Conservation (phyloP, 2,888 invertebrate species). For the Caenorhabditis sp. region DNA sequence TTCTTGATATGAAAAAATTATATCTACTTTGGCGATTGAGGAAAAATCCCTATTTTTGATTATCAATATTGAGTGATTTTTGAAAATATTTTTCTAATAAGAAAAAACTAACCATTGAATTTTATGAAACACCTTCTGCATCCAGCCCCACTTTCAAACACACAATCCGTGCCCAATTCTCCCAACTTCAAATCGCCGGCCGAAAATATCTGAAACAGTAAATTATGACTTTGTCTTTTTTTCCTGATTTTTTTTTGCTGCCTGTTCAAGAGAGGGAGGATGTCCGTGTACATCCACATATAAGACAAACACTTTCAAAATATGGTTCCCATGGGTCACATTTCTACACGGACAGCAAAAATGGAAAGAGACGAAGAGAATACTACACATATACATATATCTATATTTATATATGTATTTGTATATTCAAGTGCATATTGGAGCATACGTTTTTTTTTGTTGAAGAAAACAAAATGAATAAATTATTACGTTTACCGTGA, state of each 20-base stretch:
- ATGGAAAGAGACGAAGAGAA: neutral
- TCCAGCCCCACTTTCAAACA: constrained; percentile 30
- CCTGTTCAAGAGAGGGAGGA: neutral
- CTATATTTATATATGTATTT: neutral
- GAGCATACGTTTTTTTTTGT: neutral
- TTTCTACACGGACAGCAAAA: neutral
- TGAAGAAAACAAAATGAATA: too few relatives aligned
- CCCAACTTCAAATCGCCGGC: constrained; percentile 26
- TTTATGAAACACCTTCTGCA: constrained; percentile 42
- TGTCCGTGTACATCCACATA: neutral
- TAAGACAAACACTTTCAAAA: constrained; percentile 6
- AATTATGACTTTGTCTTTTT: neutral
- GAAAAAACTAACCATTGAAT: constrained; percentile 26
- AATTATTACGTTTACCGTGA: neutral
- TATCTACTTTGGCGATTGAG: too few relatives aligned
- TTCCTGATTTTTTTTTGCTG: neutral
- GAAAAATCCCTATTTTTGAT: too few relatives aligned
- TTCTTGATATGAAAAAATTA: too few relatives aligned
- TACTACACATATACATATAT: neutral
- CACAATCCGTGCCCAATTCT: constrained; percentile 39
- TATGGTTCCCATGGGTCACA: constrained; percentile 4
- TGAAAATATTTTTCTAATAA: neutral
- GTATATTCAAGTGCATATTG: neutral
- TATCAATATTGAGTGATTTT: too few relatives aligned
- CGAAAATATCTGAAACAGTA: constrained; percentile 14